Evolutionary conservation across 2,888 invertebrate genomes (phyloP).

Genomic region (Tridacna gigas): DNA sequence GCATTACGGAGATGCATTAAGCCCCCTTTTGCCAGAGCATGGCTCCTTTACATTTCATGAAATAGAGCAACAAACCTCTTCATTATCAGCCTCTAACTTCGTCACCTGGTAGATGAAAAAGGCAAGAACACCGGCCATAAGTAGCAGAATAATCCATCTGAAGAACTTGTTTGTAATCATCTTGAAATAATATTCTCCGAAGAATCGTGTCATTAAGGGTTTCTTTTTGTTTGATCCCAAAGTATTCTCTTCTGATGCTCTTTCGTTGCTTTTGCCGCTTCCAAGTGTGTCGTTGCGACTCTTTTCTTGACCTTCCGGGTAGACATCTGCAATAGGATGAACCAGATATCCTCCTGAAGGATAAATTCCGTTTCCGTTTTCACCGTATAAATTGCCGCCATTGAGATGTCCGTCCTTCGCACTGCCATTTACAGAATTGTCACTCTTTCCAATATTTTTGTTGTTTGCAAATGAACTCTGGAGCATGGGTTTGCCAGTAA

Average conservation of each 20-base stretch:
- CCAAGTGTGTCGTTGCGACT: neutral
- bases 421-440: neutral
- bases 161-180: slow-evolving; percentile 69
- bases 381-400: neutral
- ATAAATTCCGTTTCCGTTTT: neutral
- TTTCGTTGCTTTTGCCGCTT: neutral
- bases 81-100: slow-evolving; percentile 71
- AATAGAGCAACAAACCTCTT: slow-evolving; percentile 69
- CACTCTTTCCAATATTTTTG: neutral
- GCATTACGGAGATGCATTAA: no score
- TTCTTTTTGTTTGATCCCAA: slow-evolving; percentile 19
- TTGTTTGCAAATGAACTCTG: neutral
- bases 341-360: neutral
- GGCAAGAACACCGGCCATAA: slow-evolving; percentile 57
- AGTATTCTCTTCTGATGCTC: neutral
- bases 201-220: slow-evolving; percentile 63
- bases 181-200: slow-evolving; percentile 69
- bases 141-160: slow-evolving; percentile 67
- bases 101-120: slow-evolving; percentile 69
- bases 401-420: slow-evolving; percentile 2
- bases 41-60: no score
- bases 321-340: neutral
- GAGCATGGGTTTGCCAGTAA: neutral
- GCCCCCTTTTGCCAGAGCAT: no score
- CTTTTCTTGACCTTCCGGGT: neutral